phyloP scores from a whole-genome alignment of 2,797 vertebrate genomes.

The Microctenopoma lineatum region DNA sequence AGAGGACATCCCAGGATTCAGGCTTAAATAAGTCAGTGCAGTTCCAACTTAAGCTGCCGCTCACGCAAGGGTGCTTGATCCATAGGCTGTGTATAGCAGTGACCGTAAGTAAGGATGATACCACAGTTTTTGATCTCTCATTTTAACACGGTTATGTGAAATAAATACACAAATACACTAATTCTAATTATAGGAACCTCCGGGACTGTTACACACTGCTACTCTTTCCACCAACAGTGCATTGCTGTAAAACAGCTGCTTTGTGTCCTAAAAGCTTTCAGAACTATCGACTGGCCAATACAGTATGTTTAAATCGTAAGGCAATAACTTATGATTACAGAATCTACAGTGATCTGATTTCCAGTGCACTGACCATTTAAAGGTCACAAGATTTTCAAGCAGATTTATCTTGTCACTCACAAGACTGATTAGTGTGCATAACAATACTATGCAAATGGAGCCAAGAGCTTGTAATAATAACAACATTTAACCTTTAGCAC shows the following conservation, averaged over 20 bases:
- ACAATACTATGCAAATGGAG: background rate
- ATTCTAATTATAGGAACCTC: background rate
- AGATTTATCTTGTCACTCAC: background rate
- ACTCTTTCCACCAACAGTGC: background rate
- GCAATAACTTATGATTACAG: background rate
- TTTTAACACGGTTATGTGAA: background rate
- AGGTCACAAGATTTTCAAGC: background rate
- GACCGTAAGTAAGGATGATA: slow-evolving; percentile 18
- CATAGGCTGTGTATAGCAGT: slow-evolving; percentile 27
- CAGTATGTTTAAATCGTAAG: background rate
- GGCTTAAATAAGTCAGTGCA: slow-evolving; percentile 51
- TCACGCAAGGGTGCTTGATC: slow-evolving; percentile 57
- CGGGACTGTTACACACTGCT: slow-evolving; percentile 1
- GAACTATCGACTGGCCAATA: background rate
- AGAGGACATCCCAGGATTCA: slow-evolving; percentile 23
- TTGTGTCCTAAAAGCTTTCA: slow-evolving; percentile 9
- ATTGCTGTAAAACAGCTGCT: slow-evolving; percentile 15
- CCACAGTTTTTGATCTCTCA: slow-evolving; percentile 15
- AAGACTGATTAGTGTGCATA: background rate
- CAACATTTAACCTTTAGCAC: background rate
- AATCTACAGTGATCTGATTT: background rate
- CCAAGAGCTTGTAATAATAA: background rate
- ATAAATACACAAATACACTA: background rate
- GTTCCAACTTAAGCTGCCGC: slow-evolving; percentile 31
- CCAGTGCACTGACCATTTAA: background rate